phyloP scores from a whole-genome alignment of 2,888 invertebrate species.

The Drosophila merina region DNA sequence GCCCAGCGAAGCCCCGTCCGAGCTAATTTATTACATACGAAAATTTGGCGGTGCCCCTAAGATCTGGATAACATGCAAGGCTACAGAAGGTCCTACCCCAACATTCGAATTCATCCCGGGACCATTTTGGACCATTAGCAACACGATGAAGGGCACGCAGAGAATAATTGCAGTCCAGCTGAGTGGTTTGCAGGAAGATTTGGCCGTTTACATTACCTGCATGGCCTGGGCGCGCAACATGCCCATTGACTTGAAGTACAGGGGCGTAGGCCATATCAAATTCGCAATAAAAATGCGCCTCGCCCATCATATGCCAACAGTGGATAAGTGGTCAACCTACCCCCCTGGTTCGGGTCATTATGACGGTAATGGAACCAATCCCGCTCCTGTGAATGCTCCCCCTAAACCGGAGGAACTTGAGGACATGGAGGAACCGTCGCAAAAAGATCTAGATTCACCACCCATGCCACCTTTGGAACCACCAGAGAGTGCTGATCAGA shows the following conservation, averaged over 20 bases:
- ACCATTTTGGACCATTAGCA: conserved; percentile 48
- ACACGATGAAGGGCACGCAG: conserved; percentile 13
- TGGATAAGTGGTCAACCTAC: too few species aligned
- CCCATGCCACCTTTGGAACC: background rate
- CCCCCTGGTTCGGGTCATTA: too few species aligned
- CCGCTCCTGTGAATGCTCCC: too few species aligned
- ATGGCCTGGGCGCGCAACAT: conserved; percentile 64
- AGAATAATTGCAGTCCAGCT: conserved; percentile 58
- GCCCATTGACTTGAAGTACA: conserved; percentile 9
- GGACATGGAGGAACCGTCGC: background rate
- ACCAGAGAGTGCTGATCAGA: background rate
- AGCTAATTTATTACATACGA: background rate
- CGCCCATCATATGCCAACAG: too few species aligned
- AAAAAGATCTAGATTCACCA: background rate
- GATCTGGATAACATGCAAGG: conserved; percentile 60
- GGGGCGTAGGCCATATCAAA: conserved; percentile 50
- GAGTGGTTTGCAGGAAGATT: conserved; percentile 33
- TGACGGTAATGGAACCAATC: too few species aligned
- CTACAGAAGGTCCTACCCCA: background rate
- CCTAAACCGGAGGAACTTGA: too few species aligned
- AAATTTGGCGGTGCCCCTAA: conserved; percentile 17
- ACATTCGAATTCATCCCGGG: conserved; percentile 45
- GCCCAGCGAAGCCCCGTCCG: background rate
- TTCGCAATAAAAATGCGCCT: conserved; percentile 35
- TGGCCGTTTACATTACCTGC: conserved; percentile 30